Evolutionary conservation across 2,797 vertebrate species (phyloP), one percentile per base, ranked within the genome.

Genomic region (Urocyon cinereoargenteus): DNA sequence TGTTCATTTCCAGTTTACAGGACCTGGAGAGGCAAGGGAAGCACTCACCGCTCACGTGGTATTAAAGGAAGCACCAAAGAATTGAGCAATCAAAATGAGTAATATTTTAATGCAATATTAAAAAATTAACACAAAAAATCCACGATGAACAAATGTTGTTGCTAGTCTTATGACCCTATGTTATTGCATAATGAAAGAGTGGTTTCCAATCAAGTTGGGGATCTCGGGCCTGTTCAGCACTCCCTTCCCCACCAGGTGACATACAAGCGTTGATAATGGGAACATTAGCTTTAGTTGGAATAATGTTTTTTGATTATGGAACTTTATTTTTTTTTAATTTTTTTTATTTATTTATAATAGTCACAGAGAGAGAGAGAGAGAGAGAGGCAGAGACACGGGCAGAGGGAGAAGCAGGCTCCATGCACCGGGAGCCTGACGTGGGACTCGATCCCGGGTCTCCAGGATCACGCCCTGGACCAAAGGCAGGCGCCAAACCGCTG

Each of bases 161-260:
- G 40, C 26, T 53, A 28, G 55, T 79, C 82, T 83, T 36, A 7
- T 12, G 40, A 45, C 12, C 34, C 51, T 51, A 24, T 8, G 15
- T 22, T 61, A 6, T 5, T 28, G 26, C 31, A 5, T 40, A 55
- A 6, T 1, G 45, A 34, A 45, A 49, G 15, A 24, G 15, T 40
- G 22, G 31, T 51, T 75, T 73, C 16, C 53, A 19, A 0, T 22
- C 12, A 26, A 70, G 36, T 28, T 19, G 3, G 24, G 40, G 21
- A 19, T 28, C 64, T 26, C 28, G 26, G 82, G n/a, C 2, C 51
- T 4, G 8, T 13, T 12, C 0, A 2, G 10, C 5, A 7, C 11
- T 15, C 16, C 1, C 0, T 0, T 10, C 24, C 13, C 61, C 2
- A 0, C 18, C 22, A 72, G 70, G 16, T 6, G 13, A 64, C 0